These are phyloP conservation scores for Apeira syringaria DNA, from an alignment of 2,888 invertebrate genomes.

Conservation along the genomic window DNA sequence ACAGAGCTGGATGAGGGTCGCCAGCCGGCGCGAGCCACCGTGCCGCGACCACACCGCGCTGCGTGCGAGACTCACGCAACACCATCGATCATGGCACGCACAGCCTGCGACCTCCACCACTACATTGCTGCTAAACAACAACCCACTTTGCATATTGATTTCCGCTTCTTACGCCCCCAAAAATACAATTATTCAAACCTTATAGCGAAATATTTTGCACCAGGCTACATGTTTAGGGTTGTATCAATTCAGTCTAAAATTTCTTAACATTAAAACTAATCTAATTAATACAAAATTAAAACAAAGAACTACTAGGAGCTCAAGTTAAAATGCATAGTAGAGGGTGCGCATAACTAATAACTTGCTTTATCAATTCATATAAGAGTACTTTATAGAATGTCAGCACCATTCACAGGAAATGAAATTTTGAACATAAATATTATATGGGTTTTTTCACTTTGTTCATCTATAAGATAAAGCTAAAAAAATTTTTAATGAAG, in stretches of 20 bases:
- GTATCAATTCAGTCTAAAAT: background rate
- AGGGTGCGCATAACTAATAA: background rate
- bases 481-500: too few species aligned
- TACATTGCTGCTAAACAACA: conserved; percentile 49
- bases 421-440: too few species aligned
- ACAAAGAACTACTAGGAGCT: background rate
- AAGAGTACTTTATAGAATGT: too few species aligned
- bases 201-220: conserved; percentile 2
- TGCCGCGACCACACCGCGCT: conserved; percentile 53
- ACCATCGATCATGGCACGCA: conserved; percentile 35
- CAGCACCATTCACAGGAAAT: too few species aligned
- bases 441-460: too few species aligned
- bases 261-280: background rate
- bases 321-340: conserved; percentile 6
- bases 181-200: conserved; percentile 7
- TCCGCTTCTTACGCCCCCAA: conserved; percentile 32
- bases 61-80: conserved; percentile 55
- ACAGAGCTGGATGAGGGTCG: conserved; percentile 51
- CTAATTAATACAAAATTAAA: background rate
- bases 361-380: too few species aligned
- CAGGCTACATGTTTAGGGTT: background rate
- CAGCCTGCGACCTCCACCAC: conserved; percentile 52
- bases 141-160: conserved; percentile 65
- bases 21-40: conserved; percentile 36
- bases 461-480: too few species aligned